These are phyloP conservation scores for Electrophaes corylata DNA, from an alignment of 2,888 invertebrate species.

Conservation along the genomic window DNA sequence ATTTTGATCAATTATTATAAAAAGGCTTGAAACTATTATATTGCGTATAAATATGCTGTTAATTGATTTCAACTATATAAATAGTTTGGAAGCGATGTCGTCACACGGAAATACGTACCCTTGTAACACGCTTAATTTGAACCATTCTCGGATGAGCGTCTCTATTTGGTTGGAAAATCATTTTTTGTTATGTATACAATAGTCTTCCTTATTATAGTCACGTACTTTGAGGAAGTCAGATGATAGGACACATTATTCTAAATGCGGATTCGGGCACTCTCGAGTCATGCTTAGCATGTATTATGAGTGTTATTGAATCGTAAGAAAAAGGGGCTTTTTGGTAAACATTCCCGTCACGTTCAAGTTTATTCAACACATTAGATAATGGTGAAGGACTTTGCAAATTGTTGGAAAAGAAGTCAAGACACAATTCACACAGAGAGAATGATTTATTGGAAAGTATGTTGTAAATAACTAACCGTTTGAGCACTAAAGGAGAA, in stretches of 20 bases:
- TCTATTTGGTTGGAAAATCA: conserved; percentile 41
- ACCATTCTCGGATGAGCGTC: conserved; percentile 18
- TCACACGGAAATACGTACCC: conserved; percentile 8
- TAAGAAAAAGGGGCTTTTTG: conserved; percentile 15
- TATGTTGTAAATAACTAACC: conserved; percentile 53
- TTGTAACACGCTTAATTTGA: conserved; percentile 24
- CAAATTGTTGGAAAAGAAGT: conserved; percentile 25
- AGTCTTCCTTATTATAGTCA: conserved; percentile 53
- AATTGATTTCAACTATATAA: conserved; percentile 21
- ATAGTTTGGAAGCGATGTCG: conserved; percentile 13
- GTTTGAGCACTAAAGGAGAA: conserved; percentile 27
- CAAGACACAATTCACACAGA: conserved; percentile 40
- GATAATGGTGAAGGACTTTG: conserved; percentile 7
- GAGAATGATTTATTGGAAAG: conserved; percentile 52
- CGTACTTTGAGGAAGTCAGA: conserved; percentile 46
- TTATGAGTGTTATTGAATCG: conserved; percentile 25
- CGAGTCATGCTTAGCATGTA: conserved; percentile 29
- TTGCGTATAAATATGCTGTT: conserved; percentile 1
- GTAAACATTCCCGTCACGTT: conserved; percentile 12
- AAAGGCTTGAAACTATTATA: conserved; percentile 23
- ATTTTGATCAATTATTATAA: too few species aligned
- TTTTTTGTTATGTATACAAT: conserved; percentile 39
- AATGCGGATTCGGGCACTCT: conserved; percentile 40
- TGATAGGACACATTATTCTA: conserved; percentile 45
- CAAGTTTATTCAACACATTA: conserved; percentile 20